Evolutionary conservation across 2,797 vertebrate genomes (phyloP), one percentile per base, ranked within the genome.

Genomic region (Siniperca scherzeri): DNA sequence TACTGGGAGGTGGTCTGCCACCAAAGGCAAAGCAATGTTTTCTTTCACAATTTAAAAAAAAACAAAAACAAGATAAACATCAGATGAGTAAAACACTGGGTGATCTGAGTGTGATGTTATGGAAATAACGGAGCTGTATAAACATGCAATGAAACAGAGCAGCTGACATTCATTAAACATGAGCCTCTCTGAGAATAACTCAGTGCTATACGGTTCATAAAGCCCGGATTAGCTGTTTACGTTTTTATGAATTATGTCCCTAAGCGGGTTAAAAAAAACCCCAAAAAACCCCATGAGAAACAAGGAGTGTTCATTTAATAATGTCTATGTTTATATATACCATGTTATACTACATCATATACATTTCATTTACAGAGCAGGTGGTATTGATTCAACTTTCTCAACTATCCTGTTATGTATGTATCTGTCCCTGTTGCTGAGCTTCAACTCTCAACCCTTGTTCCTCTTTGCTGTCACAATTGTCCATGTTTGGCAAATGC

Each of bases 91-190:
- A 88, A 79, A 78, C 33, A 75, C 17, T 57, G 55, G 42, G 12
- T 2, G 12, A 74, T 77, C 33, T 67, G 69, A 21, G 40, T 64
- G 59, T 81, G 67, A 78, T 72, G 73, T 72, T 81, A 65, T 87
- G 77, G 62, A 83, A 87, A 89, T 90, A 68, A 84, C 25, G 38
- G 61, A 25, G 72, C 60, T 87, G 70, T 77, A 89, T 84, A 85
- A 90, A 89, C 78, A 92, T 82, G 79, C 66, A 88, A 83, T 90
- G 91, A 92, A 81, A 91, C 42, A 81, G 77, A 78, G 77, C 59
- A 70, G 62, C 66, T 89, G 77, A 84, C 87, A 89, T 87, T 92
- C 79, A 91, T 91, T 90, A 90, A 87, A 88, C 70, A 91, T 84
- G 85, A 91, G 72, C 44, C 77, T 85, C 62, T 87, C 77, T 77